Evolutionary conservation across 92 coral and sea anemone species (phyloP), one percentile per base, ranked within the genome.

Genomic region (Blastomussa wellsi): DNA sequence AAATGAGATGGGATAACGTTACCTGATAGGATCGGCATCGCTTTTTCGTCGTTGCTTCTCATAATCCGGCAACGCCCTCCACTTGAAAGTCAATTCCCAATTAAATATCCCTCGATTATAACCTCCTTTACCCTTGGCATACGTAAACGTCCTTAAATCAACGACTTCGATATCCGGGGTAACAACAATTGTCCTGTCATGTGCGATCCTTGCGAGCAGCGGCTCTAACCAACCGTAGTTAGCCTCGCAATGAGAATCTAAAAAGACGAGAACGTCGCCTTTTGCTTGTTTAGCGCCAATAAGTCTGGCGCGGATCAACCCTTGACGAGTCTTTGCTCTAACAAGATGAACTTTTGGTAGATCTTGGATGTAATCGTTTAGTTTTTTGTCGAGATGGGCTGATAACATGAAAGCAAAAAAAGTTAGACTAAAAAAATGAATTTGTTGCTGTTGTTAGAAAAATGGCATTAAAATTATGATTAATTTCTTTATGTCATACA

Each of bases 211-310:
- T 60, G 99, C 93, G 48, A 97, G 93, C 88, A 97, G 97, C 85
- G 99, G 99, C 74, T 97, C 99, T 76, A 97, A 71, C 99, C 99
- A 97, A 78, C 99, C 99, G 65, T 89, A 80, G 81, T 97, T 97
- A 16, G 94, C 87, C 88, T 97, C 99, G 74, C 99, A 97, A 67
- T 97, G 99, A 53, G 99, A 97, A 89, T 97, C 99, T 37, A 97
- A 90, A 37, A 97, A 97, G 41, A 94, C 97, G 39, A 97, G 88
- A 0, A 94, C 97, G 38, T 97, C 95, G 0, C 98, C 99, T 37
- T 72, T 84, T 26, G 99, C 96, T 78, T 91, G 84, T 29, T 87
- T 81, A 79, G 99, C 99, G 72, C 99, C 99, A 79, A 92, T 89
- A 13, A 97, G 86, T 38, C 99, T 94, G 41, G 99, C 98, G 76